phyloP scores from a whole-genome alignment of 2,797 vertebrate species.

The Tokudaia tokunoshimensis region DNA sequence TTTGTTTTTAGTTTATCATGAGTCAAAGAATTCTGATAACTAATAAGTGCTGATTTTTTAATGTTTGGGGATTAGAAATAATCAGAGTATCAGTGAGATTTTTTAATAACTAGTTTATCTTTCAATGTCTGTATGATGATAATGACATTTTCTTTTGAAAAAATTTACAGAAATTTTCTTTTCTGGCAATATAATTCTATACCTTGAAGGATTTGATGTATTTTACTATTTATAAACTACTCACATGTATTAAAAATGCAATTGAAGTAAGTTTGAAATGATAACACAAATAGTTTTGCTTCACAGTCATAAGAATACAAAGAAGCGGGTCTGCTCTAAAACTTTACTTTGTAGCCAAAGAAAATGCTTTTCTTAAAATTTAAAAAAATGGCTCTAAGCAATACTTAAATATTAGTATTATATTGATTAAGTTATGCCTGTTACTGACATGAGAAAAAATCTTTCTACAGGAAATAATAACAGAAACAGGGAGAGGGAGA shows the following conservation, averaged over 20 bases:
- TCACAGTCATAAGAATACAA: slow-evolving; percentile 55
- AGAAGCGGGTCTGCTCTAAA: slow-evolving; percentile 38
- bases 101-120: not conserved
- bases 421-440: slow-evolving; percentile 69
- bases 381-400: slow-evolving; percentile 60
- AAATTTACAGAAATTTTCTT: not conserved
- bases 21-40: not conserved
- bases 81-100: not conserved
- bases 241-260: slow-evolving; percentile 45
- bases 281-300: slow-evolving; percentile 36
- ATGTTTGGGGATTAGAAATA: not conserved
- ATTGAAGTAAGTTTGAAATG: slow-evolving; percentile 59
- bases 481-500: not conserved
- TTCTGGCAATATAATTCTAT: not conserved
- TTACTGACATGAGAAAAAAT: slow-evolving; percentile 62
- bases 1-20: not conserved
- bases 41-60: not conserved
- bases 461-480: slow-evolving; percentile 14
- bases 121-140: not conserved
- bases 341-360: slow-evolving; percentile 57
- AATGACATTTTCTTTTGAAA: not conserved
- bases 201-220: slow-evolving; percentile 31
- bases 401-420: slow-evolving; percentile 10
- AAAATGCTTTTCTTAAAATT: slow-evolving; percentile 71
- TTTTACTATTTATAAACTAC: not conserved